phyloP scores from a whole-genome alignment of 2,113 vertebrate genomes.

The Pelecanoides urinatrix region DNA sequence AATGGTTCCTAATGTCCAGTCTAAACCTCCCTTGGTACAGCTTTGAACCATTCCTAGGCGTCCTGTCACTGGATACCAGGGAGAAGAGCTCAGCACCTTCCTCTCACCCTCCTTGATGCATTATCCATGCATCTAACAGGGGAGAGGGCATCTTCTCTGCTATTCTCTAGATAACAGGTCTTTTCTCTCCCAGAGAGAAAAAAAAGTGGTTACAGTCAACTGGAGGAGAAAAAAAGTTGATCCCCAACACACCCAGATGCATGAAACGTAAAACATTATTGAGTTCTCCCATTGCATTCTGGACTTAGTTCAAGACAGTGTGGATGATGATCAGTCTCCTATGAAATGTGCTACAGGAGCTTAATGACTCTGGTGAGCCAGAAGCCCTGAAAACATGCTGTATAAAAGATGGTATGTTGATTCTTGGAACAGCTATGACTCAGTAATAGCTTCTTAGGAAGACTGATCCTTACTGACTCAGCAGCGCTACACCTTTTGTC shows the following conservation, averaged over 20 bases:
- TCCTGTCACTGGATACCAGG: background rate
- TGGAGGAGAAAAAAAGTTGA: background rate
- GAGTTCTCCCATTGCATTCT: background rate
- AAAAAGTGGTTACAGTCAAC: background rate
- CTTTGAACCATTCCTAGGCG: fast-evolving
- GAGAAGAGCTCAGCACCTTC: background rate
- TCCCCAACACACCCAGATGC: background rate
- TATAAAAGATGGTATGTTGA: background rate
- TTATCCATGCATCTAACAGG: background rate
- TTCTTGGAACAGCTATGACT: background rate
- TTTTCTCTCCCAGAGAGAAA: background rate
- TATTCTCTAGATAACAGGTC: background rate
- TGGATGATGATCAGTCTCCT: background rate
- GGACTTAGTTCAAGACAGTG: background rate
- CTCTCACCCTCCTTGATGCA: background rate
- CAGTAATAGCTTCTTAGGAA: background rate
- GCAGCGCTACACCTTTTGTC: background rate
- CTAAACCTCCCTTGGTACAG: background rate
- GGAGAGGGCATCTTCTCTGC: background rate
- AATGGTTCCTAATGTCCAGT: background rate
- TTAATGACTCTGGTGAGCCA: background rate
- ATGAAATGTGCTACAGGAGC: background rate
- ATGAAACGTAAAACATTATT: background rate
- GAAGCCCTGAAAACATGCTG: background rate
- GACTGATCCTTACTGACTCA: background rate